phyloP scores from a whole-genome alignment of 2,797 vertebrate species.

The Pempheris klunzingeri region DNA sequence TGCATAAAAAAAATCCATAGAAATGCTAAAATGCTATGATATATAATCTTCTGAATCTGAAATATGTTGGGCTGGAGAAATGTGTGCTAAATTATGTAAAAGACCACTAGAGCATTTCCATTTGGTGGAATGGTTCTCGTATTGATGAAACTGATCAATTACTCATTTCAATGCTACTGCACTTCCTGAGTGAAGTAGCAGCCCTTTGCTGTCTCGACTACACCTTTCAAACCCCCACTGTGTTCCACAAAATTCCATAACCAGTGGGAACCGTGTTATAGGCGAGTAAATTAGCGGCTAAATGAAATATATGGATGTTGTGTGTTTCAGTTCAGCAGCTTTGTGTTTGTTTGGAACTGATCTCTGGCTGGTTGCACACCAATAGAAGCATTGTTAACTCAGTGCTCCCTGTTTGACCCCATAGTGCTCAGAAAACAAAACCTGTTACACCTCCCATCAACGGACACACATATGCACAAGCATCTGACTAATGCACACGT shows the following conservation, averaged over 20 bases:
- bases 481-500: slow-evolving; percentile 29
- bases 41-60: too few species aligned
- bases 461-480: slow-evolving; percentile 41
- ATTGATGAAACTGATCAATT: background rate
- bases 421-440: slow-evolving; percentile 78
- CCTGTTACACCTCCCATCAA: slow-evolving; percentile 73
- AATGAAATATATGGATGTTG: slow-evolving; percentile 69
- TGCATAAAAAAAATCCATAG: too few species aligned
- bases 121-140: background rate
- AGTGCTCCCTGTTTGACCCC: slow-evolving; percentile 79
- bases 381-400: slow-evolving; percentile 82
- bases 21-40: background rate
- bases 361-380: slow-evolving; percentile 84
- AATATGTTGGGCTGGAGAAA: background rate
- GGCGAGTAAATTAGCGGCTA: slow-evolving; percentile 60
- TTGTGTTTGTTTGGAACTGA: slow-evolving; percentile 77
- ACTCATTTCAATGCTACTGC: background rate
- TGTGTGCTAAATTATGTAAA: background rate
- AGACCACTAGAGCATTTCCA: background rate
- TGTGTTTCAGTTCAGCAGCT: slow-evolving; percentile 75
- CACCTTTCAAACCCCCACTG: slow-evolving; percentile 15
- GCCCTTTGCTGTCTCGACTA: background rate
- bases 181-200: background rate
- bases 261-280: slow-evolving; percentile 46
- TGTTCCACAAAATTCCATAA: slow-evolving; percentile 42